Evolutionary conservation across 2,113 vertebrate genomes (phyloP).

Genomic region (Calyptomena viridis): DNA sequence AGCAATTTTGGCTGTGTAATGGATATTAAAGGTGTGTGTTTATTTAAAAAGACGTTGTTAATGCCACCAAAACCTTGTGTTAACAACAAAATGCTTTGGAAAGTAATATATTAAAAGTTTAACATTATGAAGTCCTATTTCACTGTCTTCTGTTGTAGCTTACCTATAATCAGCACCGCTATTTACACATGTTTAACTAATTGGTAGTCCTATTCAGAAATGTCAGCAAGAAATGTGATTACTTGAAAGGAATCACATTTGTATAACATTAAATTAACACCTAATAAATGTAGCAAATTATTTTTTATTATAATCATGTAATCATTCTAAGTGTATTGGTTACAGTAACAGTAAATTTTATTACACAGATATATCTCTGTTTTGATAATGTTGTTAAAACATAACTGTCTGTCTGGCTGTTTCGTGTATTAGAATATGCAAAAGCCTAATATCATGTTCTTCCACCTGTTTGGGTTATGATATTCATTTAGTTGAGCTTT

Average conservation of each 20-base stretch:
- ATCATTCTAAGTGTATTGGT: neutral
- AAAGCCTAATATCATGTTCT: conserved; percentile 1
- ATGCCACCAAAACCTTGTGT: neutral
- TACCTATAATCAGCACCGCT: neutral
- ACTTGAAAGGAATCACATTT: conserved; percentile 30
- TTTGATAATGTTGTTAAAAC: conserved; percentile 39
- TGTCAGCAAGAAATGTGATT: conserved; percentile 30
- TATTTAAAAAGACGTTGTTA: neutral
- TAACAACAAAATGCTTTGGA: neutral
- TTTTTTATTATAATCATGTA: conserved; percentile 26
- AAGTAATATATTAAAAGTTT: neutral
- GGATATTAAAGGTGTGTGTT: neutral
- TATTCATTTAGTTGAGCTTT: neutral
- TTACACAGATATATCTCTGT: conserved; percentile 23
- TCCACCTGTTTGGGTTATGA: neutral
- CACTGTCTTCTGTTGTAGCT: neutral
- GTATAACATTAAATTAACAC: conserved; percentile 40
- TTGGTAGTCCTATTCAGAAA: conserved; percentile 14
- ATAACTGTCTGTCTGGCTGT: neutral
- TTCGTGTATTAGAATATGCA: conserved; percentile 10
- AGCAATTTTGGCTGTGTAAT: neutral
- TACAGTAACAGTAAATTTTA: conserved; percentile 37
- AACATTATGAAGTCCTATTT: neutral
- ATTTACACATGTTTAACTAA: conserved; percentile 21
- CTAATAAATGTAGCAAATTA: conserved; percentile 56